Evolutionary conservation across 2,888 invertebrate species (phyloP).

Genomic region (Idaea straminata): DNA sequence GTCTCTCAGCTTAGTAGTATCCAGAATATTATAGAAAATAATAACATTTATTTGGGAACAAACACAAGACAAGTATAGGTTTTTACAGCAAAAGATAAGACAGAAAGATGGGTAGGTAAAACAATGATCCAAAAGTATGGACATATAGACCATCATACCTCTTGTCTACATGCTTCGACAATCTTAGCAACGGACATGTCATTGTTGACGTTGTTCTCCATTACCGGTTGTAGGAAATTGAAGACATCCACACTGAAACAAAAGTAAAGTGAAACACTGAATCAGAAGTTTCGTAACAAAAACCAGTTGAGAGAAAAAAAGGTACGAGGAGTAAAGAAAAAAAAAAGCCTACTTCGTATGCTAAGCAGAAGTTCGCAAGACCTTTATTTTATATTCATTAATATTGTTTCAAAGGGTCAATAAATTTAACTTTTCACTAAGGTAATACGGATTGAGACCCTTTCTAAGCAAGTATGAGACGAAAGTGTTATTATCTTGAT

Average conservation of each 20-base stretch:
- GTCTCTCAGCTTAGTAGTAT: not conserved
- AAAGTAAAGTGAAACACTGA: constrained; percentile 2
- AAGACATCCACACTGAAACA: constrained; percentile 88
- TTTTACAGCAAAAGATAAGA: not conserved
- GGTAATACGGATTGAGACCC: too few species aligned
- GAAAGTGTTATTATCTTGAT: too few species aligned
- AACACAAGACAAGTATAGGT: too few species aligned
- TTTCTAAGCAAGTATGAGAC: too few species aligned
- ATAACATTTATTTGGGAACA: not conserved
- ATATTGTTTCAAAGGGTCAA: too few species aligned
- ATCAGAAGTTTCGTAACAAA: too few species aligned
- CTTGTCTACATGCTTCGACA: constrained; percentile 80
- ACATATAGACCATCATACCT: constrained; percentile 43
- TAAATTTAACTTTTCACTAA: too few species aligned
- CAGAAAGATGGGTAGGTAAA: not conserved
- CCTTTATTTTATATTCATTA: not conserved
- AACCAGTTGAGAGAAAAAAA: not conserved
- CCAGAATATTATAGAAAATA: not conserved
- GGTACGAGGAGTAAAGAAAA: not conserved
- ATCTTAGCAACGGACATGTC: constrained; percentile 87
- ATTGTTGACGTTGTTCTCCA: constrained; percentile 81
- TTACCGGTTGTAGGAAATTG: constrained; percentile 87
- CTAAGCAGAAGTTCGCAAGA: too few species aligned
- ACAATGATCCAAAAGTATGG: not conserved
- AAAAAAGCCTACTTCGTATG: too few species aligned